These are phyloP conservation scores for Hoplodrina ambigua DNA, from an alignment of 2,888 invertebrate genomes.

Conservation along the genomic window DNA sequence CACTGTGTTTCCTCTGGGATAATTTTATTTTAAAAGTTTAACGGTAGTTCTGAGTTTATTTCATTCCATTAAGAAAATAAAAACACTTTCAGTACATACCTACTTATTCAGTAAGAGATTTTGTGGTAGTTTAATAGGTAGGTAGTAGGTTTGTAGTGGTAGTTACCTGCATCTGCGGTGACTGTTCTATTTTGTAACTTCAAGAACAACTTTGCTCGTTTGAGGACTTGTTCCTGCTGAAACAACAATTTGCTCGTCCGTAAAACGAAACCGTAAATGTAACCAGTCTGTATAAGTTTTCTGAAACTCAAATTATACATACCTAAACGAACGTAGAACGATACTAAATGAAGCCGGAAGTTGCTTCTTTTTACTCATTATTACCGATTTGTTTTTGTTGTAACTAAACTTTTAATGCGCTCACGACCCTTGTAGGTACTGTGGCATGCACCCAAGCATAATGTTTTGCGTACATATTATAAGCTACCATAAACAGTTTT, in stretches of 20 bases:
- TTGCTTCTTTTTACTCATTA: no score
- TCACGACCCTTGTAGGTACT: no score
- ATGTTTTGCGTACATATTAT: no score
- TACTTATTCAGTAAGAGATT: background rate
- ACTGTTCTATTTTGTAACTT: background rate
- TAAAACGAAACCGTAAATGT: background rate
- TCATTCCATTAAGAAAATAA: background rate
- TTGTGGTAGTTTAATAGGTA: background rate
- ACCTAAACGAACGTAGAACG: no score
- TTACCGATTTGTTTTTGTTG: no score
- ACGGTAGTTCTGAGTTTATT: constrained; percentile 7
- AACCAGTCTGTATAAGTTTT: no score
- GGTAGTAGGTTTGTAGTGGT: background rate
- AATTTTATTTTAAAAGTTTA: constrained; percentile 11
- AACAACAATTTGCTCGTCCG: background rate
- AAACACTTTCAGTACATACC: background rate
- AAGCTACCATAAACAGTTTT: no score
- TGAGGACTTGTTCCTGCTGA: background rate
- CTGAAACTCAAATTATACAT: no score
- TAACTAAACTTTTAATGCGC: no score
- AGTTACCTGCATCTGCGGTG: background rate
- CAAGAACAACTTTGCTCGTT: background rate
- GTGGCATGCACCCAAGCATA: no score
- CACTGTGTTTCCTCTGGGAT: constrained; percentile 1
- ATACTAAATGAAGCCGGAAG: no score